Evolutionary conservation across 2,113 vertebrate species (phyloP), one percentile per base, ranked within the genome.

Genomic region (Coryphaenoides rupestris): DNA sequence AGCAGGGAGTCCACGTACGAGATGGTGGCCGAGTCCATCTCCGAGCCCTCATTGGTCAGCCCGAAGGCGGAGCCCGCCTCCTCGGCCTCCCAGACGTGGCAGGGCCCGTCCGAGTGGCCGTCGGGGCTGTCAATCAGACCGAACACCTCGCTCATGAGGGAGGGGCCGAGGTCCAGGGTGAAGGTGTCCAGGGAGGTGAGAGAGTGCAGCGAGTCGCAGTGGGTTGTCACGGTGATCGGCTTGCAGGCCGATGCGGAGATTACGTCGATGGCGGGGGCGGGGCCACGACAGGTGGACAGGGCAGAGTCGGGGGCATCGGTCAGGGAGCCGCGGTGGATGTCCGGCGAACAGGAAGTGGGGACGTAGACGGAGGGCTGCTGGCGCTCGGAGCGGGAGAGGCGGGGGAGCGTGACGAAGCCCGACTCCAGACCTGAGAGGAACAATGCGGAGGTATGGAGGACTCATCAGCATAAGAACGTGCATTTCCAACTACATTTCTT

Each of bases 61-160:
- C 80, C 69, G 1, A 65, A 79, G 0, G 85, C 78, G 1, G 78
- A 82, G 6, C 73, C 85, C 4, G 16, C 77, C 60, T 84, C 81
- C 55, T 86, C 84, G 0, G 64, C 69, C 24, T 81, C 84, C 82
- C 84, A 86, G 45, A 33, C 1, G 4, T 67, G 69, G 53, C 26
- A 14, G 5, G 69, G 45, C 17, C 80, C 80, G 45, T 72, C 84
- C 0, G 23, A 3, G 50, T 75, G 75, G 68, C 74, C 46, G 70
- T 90, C 87, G 0, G 93, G 83, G 75, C 91, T 91, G 78, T 91
- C 92, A 70, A 98, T 95, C 79, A 94, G 85, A 54, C 93, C 89
- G 45, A 99, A 91, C 13, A 99, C 92, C 82, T 99, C 96, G 0
- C 92, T 96, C 93, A 99, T 95, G 55, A 99, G 92, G 9, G 96